Evolutionary conservation across 1,140 invertebrate species (phyloP), one percentile per base, ranked within the genome.

Genomic region (Euwallacea fornicatus): DNA sequence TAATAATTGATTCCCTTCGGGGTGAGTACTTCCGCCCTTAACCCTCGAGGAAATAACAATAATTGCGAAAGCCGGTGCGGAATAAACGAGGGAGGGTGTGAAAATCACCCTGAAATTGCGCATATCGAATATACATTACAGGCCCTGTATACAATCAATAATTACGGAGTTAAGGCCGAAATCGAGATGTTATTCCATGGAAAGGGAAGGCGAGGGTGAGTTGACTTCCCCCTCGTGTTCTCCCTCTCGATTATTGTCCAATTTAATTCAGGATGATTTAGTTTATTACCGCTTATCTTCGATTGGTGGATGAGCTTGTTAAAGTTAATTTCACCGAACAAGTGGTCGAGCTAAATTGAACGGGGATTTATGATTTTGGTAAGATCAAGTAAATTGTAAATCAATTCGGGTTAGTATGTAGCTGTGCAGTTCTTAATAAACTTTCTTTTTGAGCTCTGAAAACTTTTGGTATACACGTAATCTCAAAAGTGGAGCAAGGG

Each of bases 161-260:
- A 66, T 72, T 66, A 66, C 56, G 50, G 21, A 67, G 70, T 62
- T 68, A 72, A 66, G 55, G 13, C 64, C 42, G 55, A 71, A 66
- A 72, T 72, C 70, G 70, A 72, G 70, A 72, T 72, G 64, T 72
- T 54, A 61, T 55, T 61, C n/a, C 42, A 47, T 21, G 15, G 33
- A 53, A 33, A 46, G 43, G 70, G 64, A 66, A 62, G 16, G 47
- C 42, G 55, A 61, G 56, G 66, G 63, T 65, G 63, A 65, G 54
- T 53, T 47, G 56, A 58, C 11, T 68, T 68, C 44, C 55, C 56
- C 46, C 16, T 60, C 60, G 16, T 60, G 59, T 68, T 16, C 55
- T 60, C 10, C 42, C 16, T 9, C 61, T 21, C 43, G 7, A 61
- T 42, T 43, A 13, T 53, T 53, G 15, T 53, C 50, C 50, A 53